Percentiles rank a stretch among this genome's conserved stretches.
Conservation (phyloP, 2,113 vertebrate genomes). For the Equus quagga region DNA sequence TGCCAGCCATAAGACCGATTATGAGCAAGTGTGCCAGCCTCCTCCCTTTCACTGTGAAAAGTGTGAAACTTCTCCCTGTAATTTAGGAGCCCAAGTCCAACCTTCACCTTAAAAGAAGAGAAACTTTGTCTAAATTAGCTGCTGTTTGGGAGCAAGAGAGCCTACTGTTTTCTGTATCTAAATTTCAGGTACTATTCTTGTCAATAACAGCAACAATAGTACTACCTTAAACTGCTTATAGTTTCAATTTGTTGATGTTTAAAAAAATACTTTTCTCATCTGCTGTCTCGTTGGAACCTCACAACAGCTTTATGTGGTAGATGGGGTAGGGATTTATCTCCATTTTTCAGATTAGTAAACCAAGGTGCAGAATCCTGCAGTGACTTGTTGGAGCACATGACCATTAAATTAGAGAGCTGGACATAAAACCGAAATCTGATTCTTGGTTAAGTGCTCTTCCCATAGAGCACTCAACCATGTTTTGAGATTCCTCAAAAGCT, state of each 20-base stretch:
- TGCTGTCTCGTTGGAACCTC: background rate
- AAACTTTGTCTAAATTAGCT: slow-evolving; percentile 6
- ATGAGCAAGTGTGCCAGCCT: background rate
- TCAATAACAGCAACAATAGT: background rate
- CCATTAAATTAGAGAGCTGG: background rate
- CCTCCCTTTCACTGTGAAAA: slow-evolving; percentile 17
- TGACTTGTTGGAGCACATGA: background rate
- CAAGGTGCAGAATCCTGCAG: background rate
- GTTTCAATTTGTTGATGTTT: slow-evolving; percentile 42
- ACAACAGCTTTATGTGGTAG: background rate
- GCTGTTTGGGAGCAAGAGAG: background rate
- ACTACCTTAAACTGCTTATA: background rate
- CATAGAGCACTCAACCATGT: background rate
- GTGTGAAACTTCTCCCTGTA: background rate
- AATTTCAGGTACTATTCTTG: slow-evolving; percentile 37
- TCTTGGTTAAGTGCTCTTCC: slow-evolving; percentile 24
- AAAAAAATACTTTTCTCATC: background rate
- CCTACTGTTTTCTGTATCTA: slow-evolving; percentile 35
- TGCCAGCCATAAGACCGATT: background rate
- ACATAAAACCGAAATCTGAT: slow-evolving; percentile 22
- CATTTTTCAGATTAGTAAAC: slow-evolving; percentile 46
- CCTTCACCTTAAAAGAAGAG: background rate
- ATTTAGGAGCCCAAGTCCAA: background rate
- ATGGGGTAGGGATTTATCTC: background rate
- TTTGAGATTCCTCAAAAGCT: slow-evolving; percentile 7